Evolutionary conservation across 2,888 invertebrate genomes (phyloP).

Genomic region (Noctua janthe): DNA sequence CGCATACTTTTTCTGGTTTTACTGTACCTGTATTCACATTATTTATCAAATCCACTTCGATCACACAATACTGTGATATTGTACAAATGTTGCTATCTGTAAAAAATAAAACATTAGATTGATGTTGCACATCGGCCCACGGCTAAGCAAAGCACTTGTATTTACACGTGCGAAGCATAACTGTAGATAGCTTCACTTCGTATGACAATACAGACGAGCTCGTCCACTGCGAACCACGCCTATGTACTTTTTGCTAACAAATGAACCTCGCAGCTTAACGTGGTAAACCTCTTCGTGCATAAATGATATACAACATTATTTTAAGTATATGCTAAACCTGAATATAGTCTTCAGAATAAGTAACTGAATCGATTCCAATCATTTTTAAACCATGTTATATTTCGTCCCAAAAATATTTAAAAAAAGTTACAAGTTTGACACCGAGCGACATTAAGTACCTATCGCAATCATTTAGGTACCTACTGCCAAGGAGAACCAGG

Average conservation of each 20-base stretch:
- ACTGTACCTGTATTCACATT: neutral
- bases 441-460: too few relatives aligned
- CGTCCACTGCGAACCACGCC: neutral
- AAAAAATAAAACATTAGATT: neutral
- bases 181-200: neutral
- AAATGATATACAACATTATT: too few relatives aligned
- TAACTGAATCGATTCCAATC: too few relatives aligned
- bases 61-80: neutral
- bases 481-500: too few relatives aligned
- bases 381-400: too few relatives aligned
- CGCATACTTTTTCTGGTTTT: neutral
- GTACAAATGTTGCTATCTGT: slow-evolving; percentile 10
- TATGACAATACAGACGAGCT: neutral
- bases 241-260: neutral
- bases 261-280: neutral
- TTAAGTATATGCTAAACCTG: too few relatives aligned
- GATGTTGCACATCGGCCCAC: neutral
- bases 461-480: too few relatives aligned
- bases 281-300: neutral
- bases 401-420: too few relatives aligned
- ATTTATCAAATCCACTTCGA: slow-evolving; percentile 19
- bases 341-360: too few relatives aligned
- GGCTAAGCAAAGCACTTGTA: neutral
- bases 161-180: neutral
- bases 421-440: too few relatives aligned